Base-by-base conservation (phyloP, 2,113 vertebrate species). In the Zootoca vivipara region DNA sequence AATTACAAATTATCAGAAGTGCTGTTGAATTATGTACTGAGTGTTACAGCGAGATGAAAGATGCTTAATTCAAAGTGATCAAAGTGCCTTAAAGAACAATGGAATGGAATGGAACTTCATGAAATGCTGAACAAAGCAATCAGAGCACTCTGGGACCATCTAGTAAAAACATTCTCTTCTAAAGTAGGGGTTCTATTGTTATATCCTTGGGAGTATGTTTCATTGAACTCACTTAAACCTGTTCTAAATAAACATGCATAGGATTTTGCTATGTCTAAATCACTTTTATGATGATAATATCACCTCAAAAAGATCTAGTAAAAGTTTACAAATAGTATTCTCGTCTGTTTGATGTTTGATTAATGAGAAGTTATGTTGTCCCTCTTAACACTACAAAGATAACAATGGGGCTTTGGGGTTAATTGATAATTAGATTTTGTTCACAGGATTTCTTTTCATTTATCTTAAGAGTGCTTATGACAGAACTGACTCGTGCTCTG, bases 21-120 rank as follows among this genome's bases (percentile, higher is more conserved):
- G 78, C 38, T 67, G 7, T 85, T 94, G 90, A 80, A 38, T 87
- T 88, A 82, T 91, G 82, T 93, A 3, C 75, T 94, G 62, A 90
- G 18, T 92, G 56, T 85, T 64, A 88, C 4, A 84, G 28, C 24
- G 35, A 94, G 70, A 91, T 90, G 77, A 92, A 88, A 93, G 33
- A 88, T 24, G 0, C 4, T 62, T 89, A 95, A 94, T 91, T 94
- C 86, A 93, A 74, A 89, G 88, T 93, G 86, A 94, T 92, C 88
- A 88, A 89, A 86, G 42, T 90, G 24, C 3, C 85, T 91, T 89
- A 87, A 92, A 89, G n/a, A 92, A 90, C 82, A 91, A 65, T 72
- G 67, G 33, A 87, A 58, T 89, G 12, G 84, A 83, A 77, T 87
- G 91, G 94, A 89, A 70, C 2, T 78, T 58, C 82, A 91, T 91